Evolutionary conservation across 1,140 invertebrate genomes (phyloP).

Genomic region (Lordiphosa clarofinis): DNA sequence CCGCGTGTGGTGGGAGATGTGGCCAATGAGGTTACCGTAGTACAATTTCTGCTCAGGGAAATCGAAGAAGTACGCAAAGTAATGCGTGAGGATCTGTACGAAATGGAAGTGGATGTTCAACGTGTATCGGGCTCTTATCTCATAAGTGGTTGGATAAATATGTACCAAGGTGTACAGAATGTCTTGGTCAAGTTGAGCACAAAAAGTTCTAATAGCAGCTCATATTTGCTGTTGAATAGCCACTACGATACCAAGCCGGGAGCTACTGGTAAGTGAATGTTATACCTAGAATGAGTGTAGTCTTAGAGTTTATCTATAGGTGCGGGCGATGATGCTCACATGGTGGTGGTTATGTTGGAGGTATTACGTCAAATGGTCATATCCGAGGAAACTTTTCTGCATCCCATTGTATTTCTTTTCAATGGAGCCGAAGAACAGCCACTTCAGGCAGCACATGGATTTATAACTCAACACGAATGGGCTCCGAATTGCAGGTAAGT

Average conservation of each 20-base stretch:
- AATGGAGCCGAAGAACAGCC: neutral
- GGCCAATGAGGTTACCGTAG: constrained; percentile 84
- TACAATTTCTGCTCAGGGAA: constrained; percentile 80
- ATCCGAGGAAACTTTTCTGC: neutral
- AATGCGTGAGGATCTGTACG: constrained; percentile 46
- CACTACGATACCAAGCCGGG: constrained; percentile 95
- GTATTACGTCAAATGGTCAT: constrained; percentile 80
- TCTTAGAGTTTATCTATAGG: constrained; percentile 80
- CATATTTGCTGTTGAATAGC: constrained; percentile 92
- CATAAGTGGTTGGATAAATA: constrained; percentile 86
- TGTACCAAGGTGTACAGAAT: constrained; percentile 87
- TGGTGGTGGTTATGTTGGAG: constrained; percentile 94
- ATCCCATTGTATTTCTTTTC: constrained; percentile 13
- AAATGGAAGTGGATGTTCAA: constrained; percentile 65
- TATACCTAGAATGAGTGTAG: too few relatives aligned
- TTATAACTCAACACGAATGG: too few relatives aligned
- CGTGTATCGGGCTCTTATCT: constrained; percentile 87
- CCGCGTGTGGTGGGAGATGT: constrained; percentile 84
- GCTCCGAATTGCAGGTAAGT: too few relatives aligned
- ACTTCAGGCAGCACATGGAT: too few relatives aligned
- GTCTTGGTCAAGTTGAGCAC: constrained; percentile 87
- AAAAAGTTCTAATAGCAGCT: constrained; percentile 53
- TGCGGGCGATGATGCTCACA: constrained; percentile 93
- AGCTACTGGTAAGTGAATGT: constrained; percentile 81
- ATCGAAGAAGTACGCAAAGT: constrained; percentile 38